Base-by-base conservation (phyloP, 2,888 invertebrate genomes). In the Gortyna flavago region DNA sequence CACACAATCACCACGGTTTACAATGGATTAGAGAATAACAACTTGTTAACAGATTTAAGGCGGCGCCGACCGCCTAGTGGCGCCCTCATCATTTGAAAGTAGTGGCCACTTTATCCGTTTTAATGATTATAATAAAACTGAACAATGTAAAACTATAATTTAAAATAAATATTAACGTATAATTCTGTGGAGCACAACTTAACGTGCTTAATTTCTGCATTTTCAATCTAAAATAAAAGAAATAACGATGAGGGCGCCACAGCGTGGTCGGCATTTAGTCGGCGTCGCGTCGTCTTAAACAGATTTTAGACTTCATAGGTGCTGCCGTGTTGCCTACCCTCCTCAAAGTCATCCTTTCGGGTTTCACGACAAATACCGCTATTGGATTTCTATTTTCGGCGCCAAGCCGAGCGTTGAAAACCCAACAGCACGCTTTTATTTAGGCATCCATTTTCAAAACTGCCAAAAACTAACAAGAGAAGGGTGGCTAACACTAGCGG, bases 11-110 rank as follows among this genome's bases (percentile, higher is more conserved):
- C 54, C 18, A n/a, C 5, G 18, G 35, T 7, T 35, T 29, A 48
- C 79, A 70, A 78, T 2, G 25, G 54, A 78, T 78, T 78, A 64
- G 35, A 57, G 7, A 7, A 64, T 54, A 18, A 18, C 35, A 64
- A 78, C 29, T 70, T 78, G 18, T 54, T 54, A 18, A 25, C 41
- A 48, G 48, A 70, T 69, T n/a, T n/a, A n/a, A n/a, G n/a, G n/a
- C n/a, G n/a, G n/a, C n/a, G n/a, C n/a, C n/a, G n/a, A n/a, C n/a
- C n/a, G n/a, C n/a, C n/a, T n/a, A n/a, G n/a, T n/a, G n/a, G n/a
- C n/a, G n/a, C n/a, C n/a, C n/a, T n/a, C n/a, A n/a, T n/a, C n/a
- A n/a, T n/a, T n/a, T n/a, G n/a, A n/a, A n/a, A n/a, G n/a, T n/a
- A n/a, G n/a, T n/a, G n/a, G n/a, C n/a, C n/a, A n/a, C n/a, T n/a